phyloP scores from a whole-genome alignment of 1,140 invertebrate genomes.

The Saccostrea glomerata region DNA sequence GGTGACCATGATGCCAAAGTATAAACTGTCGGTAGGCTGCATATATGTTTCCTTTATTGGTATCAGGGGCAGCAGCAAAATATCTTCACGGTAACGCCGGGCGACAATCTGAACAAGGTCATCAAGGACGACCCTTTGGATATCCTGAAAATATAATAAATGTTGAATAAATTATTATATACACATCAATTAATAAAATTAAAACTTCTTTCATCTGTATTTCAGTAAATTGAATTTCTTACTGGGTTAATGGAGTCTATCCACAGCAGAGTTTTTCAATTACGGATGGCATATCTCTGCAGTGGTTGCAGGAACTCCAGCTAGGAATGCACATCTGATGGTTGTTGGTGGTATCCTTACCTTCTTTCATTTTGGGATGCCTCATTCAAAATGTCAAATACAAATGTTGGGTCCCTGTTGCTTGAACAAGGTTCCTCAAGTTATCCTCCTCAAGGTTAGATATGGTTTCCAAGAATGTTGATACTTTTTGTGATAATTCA shows the following conservation, averaged over 20 bases:
- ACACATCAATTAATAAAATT: too few species aligned
- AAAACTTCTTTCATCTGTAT: neutral
- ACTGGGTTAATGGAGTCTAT: constrained; percentile 50
- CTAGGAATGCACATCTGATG: neutral
- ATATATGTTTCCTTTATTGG: constrained; percentile 9
- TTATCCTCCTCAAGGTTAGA: neutral
- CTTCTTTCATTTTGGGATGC: neutral
- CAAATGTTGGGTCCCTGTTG: constrained; percentile 21
- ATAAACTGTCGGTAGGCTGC: neutral
- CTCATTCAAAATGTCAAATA: constrained; percentile 15
- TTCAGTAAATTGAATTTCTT: neutral
- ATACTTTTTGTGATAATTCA: neutral
- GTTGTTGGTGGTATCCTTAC: constrained; percentile 48
- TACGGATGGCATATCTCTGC: neutral
- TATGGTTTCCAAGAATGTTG: neutral
- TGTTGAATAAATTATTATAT: neutral
- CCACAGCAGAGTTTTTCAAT: constrained; percentile 55
- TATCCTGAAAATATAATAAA: constrained; percentile 32
- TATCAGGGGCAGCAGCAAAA: neutral
- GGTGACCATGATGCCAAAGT: constrained; percentile 21
- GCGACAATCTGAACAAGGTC: neutral
- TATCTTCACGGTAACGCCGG: neutral
- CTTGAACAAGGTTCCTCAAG: neutral
- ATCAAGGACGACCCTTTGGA: constrained; percentile 8
- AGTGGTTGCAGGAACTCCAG: too few species aligned